Evolutionary conservation across 2,113 vertebrate species (phyloP).

Genomic region (Pongo abelii): DNA sequence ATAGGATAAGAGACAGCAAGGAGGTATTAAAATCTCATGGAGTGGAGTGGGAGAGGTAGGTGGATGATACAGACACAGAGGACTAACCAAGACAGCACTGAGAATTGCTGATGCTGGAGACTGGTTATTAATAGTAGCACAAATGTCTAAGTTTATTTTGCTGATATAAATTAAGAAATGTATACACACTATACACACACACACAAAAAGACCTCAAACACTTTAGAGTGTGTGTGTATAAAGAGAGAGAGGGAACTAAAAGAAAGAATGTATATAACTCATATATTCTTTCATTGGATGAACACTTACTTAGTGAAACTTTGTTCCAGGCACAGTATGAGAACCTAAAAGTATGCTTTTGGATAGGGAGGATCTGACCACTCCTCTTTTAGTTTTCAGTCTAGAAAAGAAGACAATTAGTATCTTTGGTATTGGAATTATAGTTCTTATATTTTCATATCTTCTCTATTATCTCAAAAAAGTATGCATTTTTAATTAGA

Average conservation of each 20-base stretch:
- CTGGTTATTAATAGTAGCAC: not conserved
- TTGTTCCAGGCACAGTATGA: not conserved
- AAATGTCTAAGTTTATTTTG: not conserved
- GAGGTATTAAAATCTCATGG: not conserved
- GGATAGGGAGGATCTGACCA: not conserved
- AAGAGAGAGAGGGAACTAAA: no score
- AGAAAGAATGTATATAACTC: not conserved
- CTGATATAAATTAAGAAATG: not conserved
- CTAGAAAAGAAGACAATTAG: not conserved
- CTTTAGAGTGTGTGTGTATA: not conserved
- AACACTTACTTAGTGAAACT: not conserved
- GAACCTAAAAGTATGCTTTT: not conserved
- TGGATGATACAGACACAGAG: not conserved
- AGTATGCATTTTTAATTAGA: not conserved
- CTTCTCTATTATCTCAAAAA: not conserved
- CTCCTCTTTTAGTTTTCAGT: not conserved
- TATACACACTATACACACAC: not conserved
- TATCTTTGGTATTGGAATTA: not conserved
- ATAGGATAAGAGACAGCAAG: no score
- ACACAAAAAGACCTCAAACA: not conserved
- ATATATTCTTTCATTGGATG: not conserved
- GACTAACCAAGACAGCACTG: not conserved
- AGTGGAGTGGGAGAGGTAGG: not conserved
- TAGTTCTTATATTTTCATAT: not conserved
- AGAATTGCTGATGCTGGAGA: not conserved